Base-by-base conservation (phyloP, 2,888 invertebrate genomes). In the Sicus ferrugineus region DNA sequence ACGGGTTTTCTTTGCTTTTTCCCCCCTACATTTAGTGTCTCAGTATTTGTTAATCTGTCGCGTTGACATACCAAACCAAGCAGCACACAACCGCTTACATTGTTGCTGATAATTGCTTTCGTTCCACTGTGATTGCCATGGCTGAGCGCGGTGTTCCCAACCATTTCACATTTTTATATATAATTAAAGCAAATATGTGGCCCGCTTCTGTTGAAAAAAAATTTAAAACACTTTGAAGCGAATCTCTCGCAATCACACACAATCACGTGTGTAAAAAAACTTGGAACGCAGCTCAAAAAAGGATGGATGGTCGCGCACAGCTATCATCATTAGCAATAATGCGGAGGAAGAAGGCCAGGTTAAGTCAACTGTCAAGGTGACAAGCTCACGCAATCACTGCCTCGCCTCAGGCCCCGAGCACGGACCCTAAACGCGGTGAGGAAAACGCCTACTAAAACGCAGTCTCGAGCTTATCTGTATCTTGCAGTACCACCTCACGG, bases 291-390 rank as follows among this genome's bases (percentile, higher is more conserved):
- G n/a, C n/a, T n/a, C n/a, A n/a, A n/a, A n/a, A 23, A 11, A 9
- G n/a, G 26, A 9, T 56, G 56, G 21, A 23, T 54, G n/a, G 26
- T 56, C 28, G 26, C 28, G 23, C 3, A 28, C 28, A 26, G 56
- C 28, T 46, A n/a, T 19, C 0, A 16, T 56, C 11, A 54, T 56
- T 26, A 46, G 46, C 46, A 16, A n/a, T 16, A 19, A 4, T 19
- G 6, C n/a, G n/a, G 26, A n/a, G 26, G 28, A 54, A 52, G 23
- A 38, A 14, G 56, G 34, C 2, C 34, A 52, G 48, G 52, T 9
- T 54, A 54, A 54, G 65, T 38, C 65, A 66, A 66, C 34, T 54
- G 56, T 66, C 65, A 66, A 66, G 65, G 65, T 56, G 65, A 66
- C 23, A 66, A 34, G 26, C 34, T 23, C 34, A 66, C 21, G 23